Percentiles rank a stretch among this genome's conserved stretches.
Conservation (phyloP, 2,797 vertebrate species). For the Melanotaenia boesemani region DNA sequence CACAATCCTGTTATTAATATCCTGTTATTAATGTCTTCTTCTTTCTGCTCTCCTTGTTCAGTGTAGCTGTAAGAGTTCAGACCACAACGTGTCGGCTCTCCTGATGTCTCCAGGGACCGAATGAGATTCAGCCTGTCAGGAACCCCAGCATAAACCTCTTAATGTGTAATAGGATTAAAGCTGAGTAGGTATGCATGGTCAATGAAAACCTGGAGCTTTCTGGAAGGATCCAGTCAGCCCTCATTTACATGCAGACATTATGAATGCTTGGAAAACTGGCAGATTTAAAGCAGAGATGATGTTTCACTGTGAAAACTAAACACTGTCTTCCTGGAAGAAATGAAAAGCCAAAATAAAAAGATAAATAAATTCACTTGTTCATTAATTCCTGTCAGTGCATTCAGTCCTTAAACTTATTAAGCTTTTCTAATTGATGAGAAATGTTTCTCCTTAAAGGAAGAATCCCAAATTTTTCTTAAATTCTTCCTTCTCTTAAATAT, state of each 20-base stretch:
- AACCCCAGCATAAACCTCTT: constrained; percentile 81
- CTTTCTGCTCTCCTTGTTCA: constrained; percentile 17
- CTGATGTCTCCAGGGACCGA: constrained; percentile 35
- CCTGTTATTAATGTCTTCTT: constrained; percentile 11
- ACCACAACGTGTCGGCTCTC: constrained; percentile 31
- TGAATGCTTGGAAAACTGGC: too few relatives aligned
- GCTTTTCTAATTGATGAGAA: too few relatives aligned
- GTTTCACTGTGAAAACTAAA: too few relatives aligned
- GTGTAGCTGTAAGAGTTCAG: constrained; percentile 26
- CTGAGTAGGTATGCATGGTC: constrained; percentile 54
- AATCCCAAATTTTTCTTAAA: too few relatives aligned
- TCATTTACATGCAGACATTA: not conserved
- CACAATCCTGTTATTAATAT: constrained; percentile 55
- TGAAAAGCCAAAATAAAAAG: too few relatives aligned
- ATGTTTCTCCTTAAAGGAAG: too few relatives aligned
- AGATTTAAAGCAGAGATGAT: too few relatives aligned
- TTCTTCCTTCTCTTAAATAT: too few relatives aligned
- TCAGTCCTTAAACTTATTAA: too few relatives aligned
- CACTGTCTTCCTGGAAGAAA: too few relatives aligned
- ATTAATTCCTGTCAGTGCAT: too few relatives aligned
- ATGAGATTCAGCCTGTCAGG: constrained; percentile 49
- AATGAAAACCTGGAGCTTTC: constrained; percentile 52
- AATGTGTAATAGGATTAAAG: constrained; percentile 86
- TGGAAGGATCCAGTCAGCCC: constrained; percentile 54
- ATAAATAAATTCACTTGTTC: too few relatives aligned